phyloP scores from a whole-genome alignment of 2,888 invertebrate genomes.

The Allygus modestus region DNA sequence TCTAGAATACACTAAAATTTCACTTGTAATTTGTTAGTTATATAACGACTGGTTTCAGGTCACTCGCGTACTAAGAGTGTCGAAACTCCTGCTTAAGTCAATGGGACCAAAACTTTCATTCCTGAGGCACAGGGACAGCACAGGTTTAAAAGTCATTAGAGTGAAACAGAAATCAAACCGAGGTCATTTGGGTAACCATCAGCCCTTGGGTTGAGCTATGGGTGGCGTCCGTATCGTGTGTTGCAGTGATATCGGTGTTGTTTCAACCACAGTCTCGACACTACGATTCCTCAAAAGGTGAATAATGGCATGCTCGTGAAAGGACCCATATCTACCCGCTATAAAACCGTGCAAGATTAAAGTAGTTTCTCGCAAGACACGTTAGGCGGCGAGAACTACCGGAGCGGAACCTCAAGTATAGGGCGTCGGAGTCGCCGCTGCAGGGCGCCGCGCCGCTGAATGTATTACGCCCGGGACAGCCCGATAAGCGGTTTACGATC shows the following conservation, averaged over 20 bases:
- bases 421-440: neutral
- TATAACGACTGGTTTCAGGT: neutral
- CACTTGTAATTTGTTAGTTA: no score
- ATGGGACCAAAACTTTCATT: neutral
- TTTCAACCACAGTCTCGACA: no score
- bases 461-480: neutral
- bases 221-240: no score
- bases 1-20: no score
- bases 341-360: no score
- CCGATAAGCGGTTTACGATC: neutral
- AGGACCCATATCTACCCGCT: no score
- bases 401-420: conserved; percentile 5
- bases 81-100: neutral
- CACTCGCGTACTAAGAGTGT: neutral
- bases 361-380: neutral
- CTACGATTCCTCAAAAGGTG: no score
- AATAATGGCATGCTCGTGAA: no score
- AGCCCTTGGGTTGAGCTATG: no score
- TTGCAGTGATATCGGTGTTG: no score
- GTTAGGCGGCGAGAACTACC: conserved; percentile 9
- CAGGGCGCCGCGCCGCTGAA: neutral
- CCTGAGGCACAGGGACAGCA: neutral
- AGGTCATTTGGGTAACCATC: neutral
- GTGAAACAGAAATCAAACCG: neutral
- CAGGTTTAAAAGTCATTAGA: neutral